Percentiles rank a stretch among this genome's conserved stretches.
Conservation (phyloP, 1,140 invertebrate species). For the Drosophila sp. region DNA sequence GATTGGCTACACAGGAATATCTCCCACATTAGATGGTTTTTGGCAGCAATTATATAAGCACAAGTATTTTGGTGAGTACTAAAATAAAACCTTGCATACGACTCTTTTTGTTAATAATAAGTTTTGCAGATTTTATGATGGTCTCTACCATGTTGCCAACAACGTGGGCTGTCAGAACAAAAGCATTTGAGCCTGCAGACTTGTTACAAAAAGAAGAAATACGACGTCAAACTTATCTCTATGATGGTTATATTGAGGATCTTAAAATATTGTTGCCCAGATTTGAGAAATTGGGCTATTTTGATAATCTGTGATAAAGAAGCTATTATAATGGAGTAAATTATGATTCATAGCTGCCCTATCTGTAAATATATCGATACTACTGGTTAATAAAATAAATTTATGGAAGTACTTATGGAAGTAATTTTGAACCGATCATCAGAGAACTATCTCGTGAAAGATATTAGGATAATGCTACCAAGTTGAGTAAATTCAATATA, state of each 20-base stretch:
- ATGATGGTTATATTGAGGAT: constrained; percentile 34
- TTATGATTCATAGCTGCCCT: neutral
- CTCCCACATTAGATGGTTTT: constrained; percentile 37
- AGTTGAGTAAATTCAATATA: too few species aligned
- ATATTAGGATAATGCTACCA: too few species aligned
- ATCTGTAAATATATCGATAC: too few species aligned
- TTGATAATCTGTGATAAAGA: constrained; percentile 2
- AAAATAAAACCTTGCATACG: too few species aligned
- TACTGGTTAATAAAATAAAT: too few species aligned
- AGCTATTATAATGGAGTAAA: neutral
- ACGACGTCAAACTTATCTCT: constrained; percentile 5
- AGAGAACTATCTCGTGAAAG: too few species aligned
- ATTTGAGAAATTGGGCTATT: constrained; percentile 27
- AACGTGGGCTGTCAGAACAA: constrained; percentile 22
- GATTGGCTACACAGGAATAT: constrained; percentile 40
- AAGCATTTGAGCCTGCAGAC: constrained; percentile 19
- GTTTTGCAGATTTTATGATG: constrained; percentile 25
- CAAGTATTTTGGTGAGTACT: constrained; percentile 44
- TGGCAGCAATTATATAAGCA: constrained; percentile 36
- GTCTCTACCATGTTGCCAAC: constrained; percentile 38
- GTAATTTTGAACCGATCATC: too few species aligned
- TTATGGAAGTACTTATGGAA: too few species aligned
- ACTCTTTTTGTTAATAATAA: neutral
- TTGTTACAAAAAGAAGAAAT: constrained; percentile 37
- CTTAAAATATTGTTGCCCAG: constrained; percentile 9